These are phyloP conservation scores for Spea hammondii DNA, from an alignment of 2,797 vertebrate genomes.

Conservation along the genomic window DNA sequence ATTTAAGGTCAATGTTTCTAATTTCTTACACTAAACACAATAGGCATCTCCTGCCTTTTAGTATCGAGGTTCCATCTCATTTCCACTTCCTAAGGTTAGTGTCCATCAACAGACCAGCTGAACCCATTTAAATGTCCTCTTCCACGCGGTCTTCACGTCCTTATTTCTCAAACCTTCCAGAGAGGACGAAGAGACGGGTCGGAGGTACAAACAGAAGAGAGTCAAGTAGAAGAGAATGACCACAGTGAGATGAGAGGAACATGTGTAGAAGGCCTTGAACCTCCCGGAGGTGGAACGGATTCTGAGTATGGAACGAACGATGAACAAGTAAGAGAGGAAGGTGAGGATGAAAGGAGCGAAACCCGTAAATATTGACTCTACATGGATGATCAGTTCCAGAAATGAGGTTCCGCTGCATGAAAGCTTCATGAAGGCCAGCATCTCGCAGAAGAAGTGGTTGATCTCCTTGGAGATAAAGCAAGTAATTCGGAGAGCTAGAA, in stretches of 20 bases:
- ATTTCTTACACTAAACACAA: no score
- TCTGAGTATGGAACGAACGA: neutral
- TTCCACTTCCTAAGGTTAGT: neutral
- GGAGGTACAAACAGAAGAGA: neutral
- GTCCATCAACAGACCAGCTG: neutral
- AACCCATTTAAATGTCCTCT: neutral
- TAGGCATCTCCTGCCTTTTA: no score
- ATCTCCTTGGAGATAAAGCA: conserved; percentile 52
- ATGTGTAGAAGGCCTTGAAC: conserved; percentile 13
- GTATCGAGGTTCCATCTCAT: no score
- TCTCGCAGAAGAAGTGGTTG: conserved; percentile 62
- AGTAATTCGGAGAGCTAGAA: conserved; percentile 47
- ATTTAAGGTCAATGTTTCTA: no score
- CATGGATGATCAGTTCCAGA: conserved; percentile 39
- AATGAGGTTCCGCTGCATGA: conserved; percentile 36
- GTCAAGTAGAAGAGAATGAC: conserved; percentile 8
- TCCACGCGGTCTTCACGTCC: conserved; percentile 45
- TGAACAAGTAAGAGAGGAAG: neutral
- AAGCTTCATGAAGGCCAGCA: conserved; percentile 55
- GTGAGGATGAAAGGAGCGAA: conserved; percentile 3
- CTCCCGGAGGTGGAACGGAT: neutral
- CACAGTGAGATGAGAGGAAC: conserved; percentile 3
- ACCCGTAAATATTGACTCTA: conserved; percentile 13
- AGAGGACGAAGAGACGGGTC: conserved; percentile 1
- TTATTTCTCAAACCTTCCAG: conserved; percentile 56